phyloP scores from a whole-genome alignment of 1,140 invertebrate genomes.

The Heliconius nattereri region DNA sequence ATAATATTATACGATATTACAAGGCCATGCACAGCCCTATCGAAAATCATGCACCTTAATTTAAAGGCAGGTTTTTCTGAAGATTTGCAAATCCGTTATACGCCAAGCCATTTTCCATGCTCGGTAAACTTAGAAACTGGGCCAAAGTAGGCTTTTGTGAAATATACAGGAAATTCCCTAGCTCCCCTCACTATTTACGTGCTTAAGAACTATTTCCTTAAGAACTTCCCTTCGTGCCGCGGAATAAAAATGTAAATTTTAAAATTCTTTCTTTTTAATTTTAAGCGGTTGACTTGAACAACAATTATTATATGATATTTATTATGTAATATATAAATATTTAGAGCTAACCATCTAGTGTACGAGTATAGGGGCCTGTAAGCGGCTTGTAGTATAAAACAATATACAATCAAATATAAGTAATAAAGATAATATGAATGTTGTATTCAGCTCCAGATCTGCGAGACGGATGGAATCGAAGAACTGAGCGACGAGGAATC shows the following conservation, averaged over 20 bases:
- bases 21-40: constrained; percentile 13
- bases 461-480: constrained; percentile 75
- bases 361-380: too few species aligned
- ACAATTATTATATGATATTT: not conserved
- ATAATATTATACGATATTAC: not conserved
- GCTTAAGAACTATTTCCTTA: constrained; percentile 73
- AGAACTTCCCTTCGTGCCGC: constrained; percentile 57
- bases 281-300: constrained; percentile 35
- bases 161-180: constrained; percentile 69
- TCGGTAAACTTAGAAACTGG: constrained; percentile 76
- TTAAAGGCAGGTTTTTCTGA: constrained; percentile 59
- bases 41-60: constrained; percentile 39
- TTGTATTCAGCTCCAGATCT: constrained; percentile 67
- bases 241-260: constrained; percentile 70
- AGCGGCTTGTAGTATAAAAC: too few species aligned
- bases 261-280: constrained; percentile 51
- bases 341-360: too few species aligned
- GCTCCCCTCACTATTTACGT: constrained; percentile 68
- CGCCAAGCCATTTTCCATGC: constrained; percentile 74
- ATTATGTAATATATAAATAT: too few species aligned
- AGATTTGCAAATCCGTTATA: constrained; percentile 70
- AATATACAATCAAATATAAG: too few species aligned
- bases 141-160: constrained; percentile 75
- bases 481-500: constrained; percentile 72
- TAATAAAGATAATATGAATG: constrained; percentile 17